Base-by-base conservation (phyloP, 2,113 vertebrate species). In the Tautogolabrus adspersus region DNA sequence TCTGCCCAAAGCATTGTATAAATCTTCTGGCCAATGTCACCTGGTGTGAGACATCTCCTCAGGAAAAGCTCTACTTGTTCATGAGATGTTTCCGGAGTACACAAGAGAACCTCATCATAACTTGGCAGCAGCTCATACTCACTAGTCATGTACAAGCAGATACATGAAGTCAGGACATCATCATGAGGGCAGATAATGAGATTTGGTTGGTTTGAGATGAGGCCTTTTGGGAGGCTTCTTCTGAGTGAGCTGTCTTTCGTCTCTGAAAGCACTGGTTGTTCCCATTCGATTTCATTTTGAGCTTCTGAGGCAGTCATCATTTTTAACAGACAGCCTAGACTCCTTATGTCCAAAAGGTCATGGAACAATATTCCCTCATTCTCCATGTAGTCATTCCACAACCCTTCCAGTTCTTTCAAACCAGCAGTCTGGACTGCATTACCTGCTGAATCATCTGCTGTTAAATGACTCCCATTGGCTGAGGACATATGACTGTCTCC, bases 21-120 rank as follows among this genome's bases (percentile, higher is more conserved):
- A 65, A 98, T 94, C 83, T 95, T 96, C 64, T 58, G 70, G 18
- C 90, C 96, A 0, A 0, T 11, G 2, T 75, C 79, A 44, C 95
- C 93, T 1, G 57, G 62, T 7, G 91, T 91, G 49, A 99, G 94
- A 88, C 97, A 98, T 10, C 97, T 93, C 61, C 94, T 94, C 66
- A 99, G 90, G 52, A 99, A 96, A 16, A 99, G 94, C 15, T 92
- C 97, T 69, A 96, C 97, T 79, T 98, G 94, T 82, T 99, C 98
- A 0, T 93, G 94, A 0, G 93, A 90, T n/a, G 96, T 99, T 1
- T 82, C 92, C 1, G 96, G 90, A 13, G 92, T 94, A 75, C 98
- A 99, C 34, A 99, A 88, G 0, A 99, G 94, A n/a, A 98, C 97
- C 83, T 99, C 98, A 0, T 98, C 97, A 0, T 95, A 98, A 11